phyloP scores from a whole-genome alignment of 2,797 vertebrate species.

The Galaxias olidus region DNA sequence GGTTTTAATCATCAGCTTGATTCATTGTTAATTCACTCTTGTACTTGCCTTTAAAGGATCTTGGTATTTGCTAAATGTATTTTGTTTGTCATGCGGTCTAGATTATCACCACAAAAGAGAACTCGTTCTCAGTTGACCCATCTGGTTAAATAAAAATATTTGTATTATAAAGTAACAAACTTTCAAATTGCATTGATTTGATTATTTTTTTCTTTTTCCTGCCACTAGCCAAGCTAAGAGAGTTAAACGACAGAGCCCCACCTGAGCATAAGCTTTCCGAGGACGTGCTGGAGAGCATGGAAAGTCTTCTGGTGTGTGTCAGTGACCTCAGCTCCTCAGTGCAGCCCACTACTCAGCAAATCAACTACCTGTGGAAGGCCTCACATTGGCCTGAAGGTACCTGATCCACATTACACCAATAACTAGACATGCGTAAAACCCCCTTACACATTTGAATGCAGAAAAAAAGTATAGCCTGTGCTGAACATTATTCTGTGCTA shows the following conservation, averaged over 20 bases:
- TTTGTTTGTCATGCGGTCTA: too few relatives aligned
- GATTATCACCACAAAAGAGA: too few relatives aligned
- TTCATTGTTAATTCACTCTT: too few relatives aligned
- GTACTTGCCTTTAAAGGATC: too few relatives aligned
- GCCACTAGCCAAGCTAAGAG: slow-evolving; percentile 88
- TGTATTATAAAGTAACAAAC: too few relatives aligned
- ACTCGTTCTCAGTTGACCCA: too few relatives aligned
- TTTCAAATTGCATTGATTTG: too few relatives aligned
- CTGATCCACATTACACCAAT: background rate
- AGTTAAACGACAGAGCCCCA: slow-evolving; percentile 84
- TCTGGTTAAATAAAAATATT: background rate
- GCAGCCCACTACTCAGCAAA: slow-evolving; percentile 81
- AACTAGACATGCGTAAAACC: background rate
- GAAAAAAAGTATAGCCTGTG: too few relatives aligned
- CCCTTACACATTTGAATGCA: too few relatives aligned
- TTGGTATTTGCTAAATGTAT: too few relatives aligned
- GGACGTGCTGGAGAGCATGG: slow-evolving; percentile 82
- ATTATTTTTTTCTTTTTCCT: slow-evolving; percentile 11
- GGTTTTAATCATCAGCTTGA: too few relatives aligned
- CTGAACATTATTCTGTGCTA: background rate
- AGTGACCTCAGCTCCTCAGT: slow-evolving; percentile 70
- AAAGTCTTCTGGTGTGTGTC: slow-evolving; percentile 79
- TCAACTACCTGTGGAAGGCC: slow-evolving; percentile 89
- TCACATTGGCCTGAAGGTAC: slow-evolving; percentile 95
- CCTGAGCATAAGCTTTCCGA: slow-evolving; percentile 86